Evolutionary conservation across 2,888 invertebrate genomes (phyloP).

Genomic region (Ochropacha duplaris): DNA sequence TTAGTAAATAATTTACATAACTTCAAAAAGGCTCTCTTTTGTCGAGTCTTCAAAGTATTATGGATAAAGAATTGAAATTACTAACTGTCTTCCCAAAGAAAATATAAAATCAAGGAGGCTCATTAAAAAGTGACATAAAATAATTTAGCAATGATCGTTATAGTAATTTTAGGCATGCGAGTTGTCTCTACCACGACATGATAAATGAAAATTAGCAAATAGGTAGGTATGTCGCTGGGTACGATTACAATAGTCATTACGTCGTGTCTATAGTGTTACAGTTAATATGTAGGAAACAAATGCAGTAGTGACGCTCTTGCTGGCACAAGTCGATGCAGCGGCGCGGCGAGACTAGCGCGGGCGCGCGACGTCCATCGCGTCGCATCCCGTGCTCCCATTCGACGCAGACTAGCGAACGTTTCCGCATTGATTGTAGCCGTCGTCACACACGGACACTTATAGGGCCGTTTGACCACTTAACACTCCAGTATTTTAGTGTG

Average conservation of each 20-base stretch:
- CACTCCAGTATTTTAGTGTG: slow-evolving; percentile 18
- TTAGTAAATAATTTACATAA: no score
- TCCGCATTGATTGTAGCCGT: slow-evolving; percentile 76
- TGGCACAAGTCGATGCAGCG: slow-evolving; percentile 16
- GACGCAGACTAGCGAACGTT: slow-evolving; percentile 58
- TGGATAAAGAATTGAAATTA: no score
- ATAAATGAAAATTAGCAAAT: not conserved
- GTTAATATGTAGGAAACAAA: not conserved
- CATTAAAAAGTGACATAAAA: no score
- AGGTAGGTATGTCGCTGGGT: not conserved
- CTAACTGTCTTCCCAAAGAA: no score
- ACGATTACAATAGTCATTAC: not conserved
- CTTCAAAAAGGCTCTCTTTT: no score
- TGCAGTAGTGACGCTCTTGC: slow-evolving; percentile 29
- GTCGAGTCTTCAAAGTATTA: no score
- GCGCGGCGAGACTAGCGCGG: slow-evolving; percentile 29
- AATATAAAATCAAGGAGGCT: no score
- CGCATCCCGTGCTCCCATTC: slow-evolving; percentile 77
- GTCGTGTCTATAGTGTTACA: not conserved
- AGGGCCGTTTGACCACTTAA: slow-evolving; percentile 53
- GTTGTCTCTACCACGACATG: not conserved
- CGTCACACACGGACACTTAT: slow-evolving; percentile 70
- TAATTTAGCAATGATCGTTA: no score
- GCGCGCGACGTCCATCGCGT: slow-evolving; percentile 51
- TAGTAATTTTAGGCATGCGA: no score